phyloP scores from a whole-genome alignment of 1,140 invertebrate species.

The Vanessa tameamea region DNA sequence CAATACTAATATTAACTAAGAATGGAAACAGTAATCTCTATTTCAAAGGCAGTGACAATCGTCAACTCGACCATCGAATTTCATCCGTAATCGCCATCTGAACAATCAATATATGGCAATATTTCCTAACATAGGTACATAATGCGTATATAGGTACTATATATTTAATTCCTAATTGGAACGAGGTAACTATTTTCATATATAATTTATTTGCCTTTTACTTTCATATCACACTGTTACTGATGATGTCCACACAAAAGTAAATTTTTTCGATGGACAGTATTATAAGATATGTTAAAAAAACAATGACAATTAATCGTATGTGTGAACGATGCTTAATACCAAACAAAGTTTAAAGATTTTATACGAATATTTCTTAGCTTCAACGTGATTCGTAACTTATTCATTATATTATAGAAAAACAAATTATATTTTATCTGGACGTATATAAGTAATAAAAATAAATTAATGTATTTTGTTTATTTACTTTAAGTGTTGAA shows the following conservation, averaged over 20 bases:
- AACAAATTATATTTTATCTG: background rate
- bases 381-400: too few relatives aligned
- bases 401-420: background rate
- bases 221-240: slow-evolving; percentile 55
- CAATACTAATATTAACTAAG: background rate
- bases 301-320: background rate
- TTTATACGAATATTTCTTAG: too few relatives aligned
- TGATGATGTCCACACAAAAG: slow-evolving; percentile 17
- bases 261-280: slow-evolving; percentile 1
- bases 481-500: background rate
- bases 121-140: slow-evolving; percentile 20
- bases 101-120: slow-evolving; percentile 25
- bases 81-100: slow-evolving; percentile 14
- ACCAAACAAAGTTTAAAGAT: background rate
- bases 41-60: background rate
- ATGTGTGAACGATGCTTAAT: background rate
- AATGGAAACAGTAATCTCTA: background rate
- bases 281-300: slow-evolving; percentile 1
- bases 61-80: slow-evolving; percentile 23
- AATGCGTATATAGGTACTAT: slow-evolving; percentile 21
- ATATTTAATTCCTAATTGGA: slow-evolving; percentile 41
- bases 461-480: slow-evolving; percentile 7
- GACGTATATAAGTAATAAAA: slow-evolving; percentile 8
- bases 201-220: slow-evolving; percentile 49
- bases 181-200: slow-evolving; percentile 61